Evolutionary conservation across 2,888 invertebrate genomes (phyloP).

Genomic region (Lithosia quadra): DNA sequence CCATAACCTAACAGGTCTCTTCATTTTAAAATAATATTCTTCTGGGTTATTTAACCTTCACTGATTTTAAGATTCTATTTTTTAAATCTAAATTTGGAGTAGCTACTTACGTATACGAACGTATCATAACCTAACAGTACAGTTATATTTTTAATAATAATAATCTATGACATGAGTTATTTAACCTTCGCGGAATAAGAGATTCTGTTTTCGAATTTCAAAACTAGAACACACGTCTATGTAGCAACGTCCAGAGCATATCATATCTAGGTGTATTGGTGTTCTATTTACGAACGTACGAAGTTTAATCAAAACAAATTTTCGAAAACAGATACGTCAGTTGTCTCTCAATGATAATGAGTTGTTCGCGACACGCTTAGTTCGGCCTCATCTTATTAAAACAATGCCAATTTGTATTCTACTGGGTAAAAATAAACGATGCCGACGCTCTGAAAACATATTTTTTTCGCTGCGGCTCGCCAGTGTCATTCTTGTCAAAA

Average conservation of each 20-base stretch:
- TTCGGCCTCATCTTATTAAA: slow-evolving; percentile 55
- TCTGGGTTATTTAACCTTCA: background rate
- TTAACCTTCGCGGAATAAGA: slow-evolving; percentile 1
- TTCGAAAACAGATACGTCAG: slow-evolving; percentile 48
- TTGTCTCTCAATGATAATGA: slow-evolving; percentile 48
- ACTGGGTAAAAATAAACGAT: slow-evolving; percentile 55
- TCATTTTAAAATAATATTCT: background rate
- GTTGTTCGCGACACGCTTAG: slow-evolving; percentile 56
- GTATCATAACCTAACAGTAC: background rate
- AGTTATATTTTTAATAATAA: background rate
- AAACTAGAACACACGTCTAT: slow-evolving; percentile 18
- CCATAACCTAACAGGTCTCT: background rate
- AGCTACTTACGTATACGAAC: too few species aligned
- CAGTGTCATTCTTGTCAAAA: slow-evolving; percentile 39
- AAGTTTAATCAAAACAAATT: slow-evolving; percentile 56
- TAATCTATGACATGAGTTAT: background rate
- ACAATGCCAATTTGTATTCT: slow-evolving; percentile 58
- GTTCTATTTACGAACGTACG: slow-evolving; percentile 25
- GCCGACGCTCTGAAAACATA: slow-evolving; percentile 52
- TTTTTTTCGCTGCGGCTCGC: slow-evolving; percentile 48
- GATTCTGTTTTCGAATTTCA: slow-evolving; percentile 23
- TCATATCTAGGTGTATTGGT: background rate
- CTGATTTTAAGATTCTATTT: too few species aligned
- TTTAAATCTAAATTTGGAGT: too few species aligned
- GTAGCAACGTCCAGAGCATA: slow-evolving; percentile 2